phyloP scores from a whole-genome alignment of 1,140 invertebrate species.

The Procambarus clarkii region DNA sequence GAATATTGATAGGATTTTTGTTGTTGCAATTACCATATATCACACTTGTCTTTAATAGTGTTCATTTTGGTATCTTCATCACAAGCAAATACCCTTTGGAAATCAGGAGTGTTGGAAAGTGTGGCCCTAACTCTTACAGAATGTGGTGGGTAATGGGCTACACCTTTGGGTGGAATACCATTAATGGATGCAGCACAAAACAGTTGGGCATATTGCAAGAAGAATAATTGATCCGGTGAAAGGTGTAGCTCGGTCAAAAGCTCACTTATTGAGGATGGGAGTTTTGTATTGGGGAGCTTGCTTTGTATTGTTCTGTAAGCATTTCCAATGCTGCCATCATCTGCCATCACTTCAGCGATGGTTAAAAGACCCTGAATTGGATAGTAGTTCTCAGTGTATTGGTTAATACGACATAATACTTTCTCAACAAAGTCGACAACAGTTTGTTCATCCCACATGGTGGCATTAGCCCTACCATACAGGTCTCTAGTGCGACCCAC shows the following conservation, averaged over 20 bases:
- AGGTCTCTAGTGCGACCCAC: slow-evolving; percentile 35
- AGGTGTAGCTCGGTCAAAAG: slow-evolving; percentile 19
- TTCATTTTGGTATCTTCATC: slow-evolving; percentile 34
- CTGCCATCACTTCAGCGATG: slow-evolving; percentile 53
- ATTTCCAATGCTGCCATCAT: slow-evolving; percentile 41
- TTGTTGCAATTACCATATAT: slow-evolving; percentile 43
- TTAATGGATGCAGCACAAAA: slow-evolving; percentile 21
- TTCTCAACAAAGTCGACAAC: slow-evolving; percentile 21
- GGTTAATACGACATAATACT: slow-evolving; percentile 41
- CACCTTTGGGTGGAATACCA: slow-evolving; percentile 7
- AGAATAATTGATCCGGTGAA: slow-evolving; percentile 51
- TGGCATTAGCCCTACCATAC: slow-evolving; percentile 28
- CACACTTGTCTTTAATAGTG: background rate
- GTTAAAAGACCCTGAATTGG: slow-evolving; percentile 25
- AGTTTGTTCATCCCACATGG: slow-evolving; percentile 29
- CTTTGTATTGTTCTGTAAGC: slow-evolving; percentile 11
- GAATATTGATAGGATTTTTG: no score
- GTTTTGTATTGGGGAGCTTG: background rate
- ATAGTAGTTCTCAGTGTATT: slow-evolving; percentile 36
- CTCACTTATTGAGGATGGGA: slow-evolving; percentile 10
- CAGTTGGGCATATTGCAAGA: slow-evolving; percentile 52
- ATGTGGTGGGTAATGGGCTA: slow-evolving; percentile 47
- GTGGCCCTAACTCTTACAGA: slow-evolving; percentile 30
- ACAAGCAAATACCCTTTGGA: slow-evolving; percentile 39
- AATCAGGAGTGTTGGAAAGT: slow-evolving; percentile 46